Conservation (phyloP, 2,113 vertebrate genomes). For the Pteruthius melanotis region DNA sequence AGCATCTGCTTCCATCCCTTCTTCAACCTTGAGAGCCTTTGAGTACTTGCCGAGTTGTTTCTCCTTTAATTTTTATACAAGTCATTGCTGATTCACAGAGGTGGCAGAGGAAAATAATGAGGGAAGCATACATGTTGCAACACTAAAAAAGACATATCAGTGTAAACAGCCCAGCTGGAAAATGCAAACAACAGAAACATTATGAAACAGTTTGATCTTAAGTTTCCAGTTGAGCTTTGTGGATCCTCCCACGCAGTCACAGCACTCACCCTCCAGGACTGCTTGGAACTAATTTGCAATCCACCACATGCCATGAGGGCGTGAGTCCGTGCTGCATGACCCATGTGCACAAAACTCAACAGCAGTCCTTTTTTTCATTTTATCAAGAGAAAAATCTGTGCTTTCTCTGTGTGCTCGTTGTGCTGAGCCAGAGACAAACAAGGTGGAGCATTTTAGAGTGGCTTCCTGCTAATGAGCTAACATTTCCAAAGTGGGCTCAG, state of each 20-base stretch:
- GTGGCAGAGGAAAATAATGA: background rate
- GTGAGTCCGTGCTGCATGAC: background rate
- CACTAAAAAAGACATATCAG: background rate
- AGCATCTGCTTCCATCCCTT: background rate
- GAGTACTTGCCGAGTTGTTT: background rate
- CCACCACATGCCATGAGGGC: background rate
- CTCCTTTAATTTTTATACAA: background rate
- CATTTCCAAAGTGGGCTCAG: constrained; percentile 28
- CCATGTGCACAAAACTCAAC: background rate
- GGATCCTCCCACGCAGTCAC: background rate
- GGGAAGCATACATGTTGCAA: background rate
- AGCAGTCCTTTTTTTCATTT: background rate
- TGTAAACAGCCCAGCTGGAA: constrained; percentile 8
- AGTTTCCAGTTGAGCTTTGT: background rate
- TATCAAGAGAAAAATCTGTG: background rate
- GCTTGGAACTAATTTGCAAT: background rate
- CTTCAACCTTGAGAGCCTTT: background rate
- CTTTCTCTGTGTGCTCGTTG: background rate
- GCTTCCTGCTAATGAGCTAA: constrained; percentile 23
- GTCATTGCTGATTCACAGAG: background rate
- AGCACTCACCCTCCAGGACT: background rate
- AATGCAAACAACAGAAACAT: background rate
- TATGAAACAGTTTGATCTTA: background rate
- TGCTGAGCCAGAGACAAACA: background rate
- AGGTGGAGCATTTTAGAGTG: background rate